phyloP scores from a whole-genome alignment of 2,113 vertebrate genomes.

The Gadus macrocephalus region DNA sequence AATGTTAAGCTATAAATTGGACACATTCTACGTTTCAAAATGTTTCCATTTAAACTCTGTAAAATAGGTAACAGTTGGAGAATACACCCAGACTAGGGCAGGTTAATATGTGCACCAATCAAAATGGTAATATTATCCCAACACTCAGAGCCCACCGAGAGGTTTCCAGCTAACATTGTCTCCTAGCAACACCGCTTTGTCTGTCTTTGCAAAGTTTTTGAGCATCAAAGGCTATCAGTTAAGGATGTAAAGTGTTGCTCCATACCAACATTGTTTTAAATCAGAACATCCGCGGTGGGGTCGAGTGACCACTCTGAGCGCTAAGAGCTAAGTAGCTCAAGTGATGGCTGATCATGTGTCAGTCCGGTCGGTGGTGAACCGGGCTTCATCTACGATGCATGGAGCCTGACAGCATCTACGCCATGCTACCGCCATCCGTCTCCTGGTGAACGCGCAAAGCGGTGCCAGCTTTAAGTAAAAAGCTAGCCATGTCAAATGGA shows the following conservation, averaged over 20 bases:
- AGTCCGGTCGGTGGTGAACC: constrained; percentile 43
- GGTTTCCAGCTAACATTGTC: neutral
- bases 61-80: neutral
- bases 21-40: neutral
- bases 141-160: neutral
- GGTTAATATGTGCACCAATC: neutral
- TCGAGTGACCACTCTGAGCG: constrained; percentile 49
- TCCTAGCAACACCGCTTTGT: neutral
- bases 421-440: no score
- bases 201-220: neutral
- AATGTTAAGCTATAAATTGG: neutral
- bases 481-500: no score
- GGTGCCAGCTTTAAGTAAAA: no score
- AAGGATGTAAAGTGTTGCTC: neutral
- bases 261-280: neutral
- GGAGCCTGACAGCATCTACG: constrained; percentile 1
- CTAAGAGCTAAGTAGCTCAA: constrained; percentile 38
- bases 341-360: constrained; percentile 36
- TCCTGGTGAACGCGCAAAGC: no score
- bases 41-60: neutral
- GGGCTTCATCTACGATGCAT: constrained; percentile 16
- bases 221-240: neutral
- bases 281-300: neutral
- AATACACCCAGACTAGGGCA: no score
- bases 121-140: neutral